Evolutionary conservation across 2,797 vertebrate genomes (phyloP).

Genomic region (Limosa lapponica): DNA sequence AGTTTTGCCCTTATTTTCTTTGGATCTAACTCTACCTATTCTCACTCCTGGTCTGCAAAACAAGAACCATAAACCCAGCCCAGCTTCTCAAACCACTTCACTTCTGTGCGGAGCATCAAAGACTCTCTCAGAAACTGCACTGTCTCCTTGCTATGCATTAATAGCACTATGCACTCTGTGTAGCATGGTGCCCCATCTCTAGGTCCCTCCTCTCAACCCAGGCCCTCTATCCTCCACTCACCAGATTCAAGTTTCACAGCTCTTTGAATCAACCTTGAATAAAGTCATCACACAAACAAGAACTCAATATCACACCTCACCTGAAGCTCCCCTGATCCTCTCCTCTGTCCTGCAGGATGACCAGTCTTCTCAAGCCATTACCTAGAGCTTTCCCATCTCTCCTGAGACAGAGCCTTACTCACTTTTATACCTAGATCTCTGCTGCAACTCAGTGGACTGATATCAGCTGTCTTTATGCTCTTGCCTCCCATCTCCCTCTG

Average conservation of each 20-base stretch:
- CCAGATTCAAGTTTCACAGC: background rate
- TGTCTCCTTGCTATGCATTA: background rate
- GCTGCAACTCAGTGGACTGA: background rate
- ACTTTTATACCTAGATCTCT: background rate
- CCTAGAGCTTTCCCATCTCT: background rate
- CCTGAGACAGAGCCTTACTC: rapidly evolving
- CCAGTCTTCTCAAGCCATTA: background rate
- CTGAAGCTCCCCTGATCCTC: background rate
- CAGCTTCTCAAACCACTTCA: background rate
- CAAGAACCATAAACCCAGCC: background rate
- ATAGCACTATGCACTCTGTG: rapidly evolving
- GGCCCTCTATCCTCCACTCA: background rate
- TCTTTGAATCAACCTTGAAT: background rate
- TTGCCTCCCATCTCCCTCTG: background rate
- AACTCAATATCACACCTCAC: background rate
- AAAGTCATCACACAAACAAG: background rate
- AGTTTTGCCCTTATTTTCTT: background rate
- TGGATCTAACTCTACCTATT: background rate
- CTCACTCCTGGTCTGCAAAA: background rate
- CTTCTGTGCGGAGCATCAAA: background rate
- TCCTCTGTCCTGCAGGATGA: background rate
- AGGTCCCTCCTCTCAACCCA: background rate
- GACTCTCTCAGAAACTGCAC: background rate
- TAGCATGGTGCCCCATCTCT: rapidly evolving
- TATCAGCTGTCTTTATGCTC: background rate